A percentile compares a stretch with the other conserved stretches of the same genome.
Conservation (phyloP, 1,140 invertebrate species). For the Eriosoma lanigerum region DNA sequence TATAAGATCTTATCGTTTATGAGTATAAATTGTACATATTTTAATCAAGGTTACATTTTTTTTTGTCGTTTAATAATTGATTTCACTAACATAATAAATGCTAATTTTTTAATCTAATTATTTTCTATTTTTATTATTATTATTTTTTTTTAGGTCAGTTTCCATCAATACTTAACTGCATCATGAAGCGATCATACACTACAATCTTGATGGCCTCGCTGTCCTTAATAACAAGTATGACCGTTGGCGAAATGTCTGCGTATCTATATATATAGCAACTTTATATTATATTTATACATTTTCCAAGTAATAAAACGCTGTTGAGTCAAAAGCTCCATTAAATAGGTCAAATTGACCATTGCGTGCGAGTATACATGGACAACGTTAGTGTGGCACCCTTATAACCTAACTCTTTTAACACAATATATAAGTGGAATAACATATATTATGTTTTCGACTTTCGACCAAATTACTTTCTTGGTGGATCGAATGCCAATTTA, state of each 20-base stretch:
- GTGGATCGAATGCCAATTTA: not conserved
- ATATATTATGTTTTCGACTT: not conserved
- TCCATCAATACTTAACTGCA: not conserved
- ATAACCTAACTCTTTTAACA: conserved; percentile 1
- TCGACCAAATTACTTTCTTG: conserved; percentile 13
- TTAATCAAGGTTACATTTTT: not conserved
- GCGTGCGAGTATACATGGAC: not conserved
- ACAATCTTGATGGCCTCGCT: conserved; percentile 33
- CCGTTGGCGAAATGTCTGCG: conserved; percentile 2
- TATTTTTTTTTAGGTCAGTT: conserved; percentile 25
- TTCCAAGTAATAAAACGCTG: conserved; percentile 6
- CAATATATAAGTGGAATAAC: not conserved
- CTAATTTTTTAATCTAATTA: not conserved
- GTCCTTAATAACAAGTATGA: conserved; percentile 36
- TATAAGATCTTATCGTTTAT: not conserved
- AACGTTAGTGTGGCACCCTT: not conserved
- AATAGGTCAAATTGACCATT: conserved; percentile 48
- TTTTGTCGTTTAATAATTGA: not conserved
- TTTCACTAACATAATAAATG: not conserved
- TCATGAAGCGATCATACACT: conserved; percentile 38
- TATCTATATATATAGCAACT: not conserved
- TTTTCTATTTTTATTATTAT: not conserved
- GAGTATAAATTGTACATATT: no score
- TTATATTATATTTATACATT: not conserved
- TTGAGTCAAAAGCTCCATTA: conserved; percentile 35